Evolutionary conservation across 2,888 invertebrate genomes (phyloP).

Genomic region (Melinopterus prodromus): DNA sequence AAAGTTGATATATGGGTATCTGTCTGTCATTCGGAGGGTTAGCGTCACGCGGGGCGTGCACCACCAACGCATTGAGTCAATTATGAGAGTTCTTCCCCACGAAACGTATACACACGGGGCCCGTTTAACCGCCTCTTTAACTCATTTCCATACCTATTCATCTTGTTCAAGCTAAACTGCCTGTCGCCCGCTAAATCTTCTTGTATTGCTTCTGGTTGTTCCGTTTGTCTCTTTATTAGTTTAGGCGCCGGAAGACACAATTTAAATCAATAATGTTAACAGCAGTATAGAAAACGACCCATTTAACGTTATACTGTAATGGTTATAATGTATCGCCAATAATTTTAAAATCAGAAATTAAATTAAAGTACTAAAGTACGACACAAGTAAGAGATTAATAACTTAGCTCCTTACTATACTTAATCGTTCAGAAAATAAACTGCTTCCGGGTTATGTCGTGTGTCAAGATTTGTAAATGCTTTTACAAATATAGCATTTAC

Average conservation of each 20-base stretch:
- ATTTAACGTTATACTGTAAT: too few species aligned
- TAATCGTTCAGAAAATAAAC: too few species aligned
- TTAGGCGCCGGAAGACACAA: not conserved
- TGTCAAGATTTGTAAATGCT: too few species aligned
- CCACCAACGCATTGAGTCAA: slow-evolving; percentile 42
- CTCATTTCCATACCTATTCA: slow-evolving; percentile 46
- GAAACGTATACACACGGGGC: slow-evolving; percentile 35
- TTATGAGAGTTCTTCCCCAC: slow-evolving; percentile 42
- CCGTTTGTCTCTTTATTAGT: not conserved
- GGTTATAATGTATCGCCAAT: too few species aligned
- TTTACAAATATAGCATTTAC: too few species aligned
- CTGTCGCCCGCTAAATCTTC: not conserved
- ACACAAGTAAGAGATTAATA: too few species aligned
- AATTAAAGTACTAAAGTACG: too few species aligned
- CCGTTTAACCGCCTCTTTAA: slow-evolving; percentile 43
- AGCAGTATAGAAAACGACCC: not conserved
- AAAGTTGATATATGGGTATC: not conserved
- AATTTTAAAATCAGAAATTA: too few species aligned
- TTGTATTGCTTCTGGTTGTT: not conserved
- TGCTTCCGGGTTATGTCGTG: too few species aligned
- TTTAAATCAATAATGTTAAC: not conserved
- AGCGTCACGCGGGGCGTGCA: slow-evolving; percentile 33
- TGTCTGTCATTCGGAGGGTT: slow-evolving; percentile 38
- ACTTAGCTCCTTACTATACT: too few species aligned
- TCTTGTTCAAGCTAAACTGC: slow-evolving; percentile 35